Evolutionary conservation across 2,113 vertebrate species (phyloP).

Genomic region (Anseranas semipalmata): DNA sequence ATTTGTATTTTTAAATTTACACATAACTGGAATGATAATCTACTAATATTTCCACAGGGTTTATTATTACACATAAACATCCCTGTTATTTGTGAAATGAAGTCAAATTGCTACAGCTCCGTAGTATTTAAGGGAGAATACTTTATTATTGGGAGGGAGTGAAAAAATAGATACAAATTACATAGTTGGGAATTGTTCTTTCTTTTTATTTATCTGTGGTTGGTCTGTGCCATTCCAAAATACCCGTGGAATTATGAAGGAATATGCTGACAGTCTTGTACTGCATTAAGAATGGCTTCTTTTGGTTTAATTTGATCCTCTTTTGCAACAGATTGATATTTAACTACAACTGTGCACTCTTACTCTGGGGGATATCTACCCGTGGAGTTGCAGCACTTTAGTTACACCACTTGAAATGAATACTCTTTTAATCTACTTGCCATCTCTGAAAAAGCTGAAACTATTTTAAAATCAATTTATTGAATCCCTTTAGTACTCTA

Average conservation of each 20-base stretch:
- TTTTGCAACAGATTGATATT: slow-evolving; percentile 1
- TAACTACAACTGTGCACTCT: background rate
- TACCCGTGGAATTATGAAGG: background rate
- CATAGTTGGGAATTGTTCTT: background rate
- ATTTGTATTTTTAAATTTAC: background rate
- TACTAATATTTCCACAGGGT: background rate
- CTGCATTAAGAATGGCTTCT: background rate
- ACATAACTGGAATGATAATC: background rate
- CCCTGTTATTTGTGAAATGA: background rate
- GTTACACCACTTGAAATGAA: background rate
- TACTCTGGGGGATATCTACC: background rate
- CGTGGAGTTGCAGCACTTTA: background rate
- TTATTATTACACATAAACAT: background rate
- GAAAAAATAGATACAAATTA: background rate
- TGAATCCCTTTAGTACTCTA: background rate
- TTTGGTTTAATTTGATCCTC: slow-evolving; percentile 5
- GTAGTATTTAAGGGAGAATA: background rate
- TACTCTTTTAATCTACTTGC: background rate
- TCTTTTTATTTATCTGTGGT: background rate
- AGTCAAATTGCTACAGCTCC: background rate
- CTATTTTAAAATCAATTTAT: background rate
- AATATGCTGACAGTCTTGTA: background rate
- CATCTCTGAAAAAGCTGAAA: background rate
- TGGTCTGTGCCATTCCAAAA: background rate
- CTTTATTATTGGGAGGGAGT: background rate